Evolutionary conservation across 1,140 invertebrate species (phyloP), one percentile per base, ranked within the genome.

Genomic region (Dolichoris vasculosae): DNA sequence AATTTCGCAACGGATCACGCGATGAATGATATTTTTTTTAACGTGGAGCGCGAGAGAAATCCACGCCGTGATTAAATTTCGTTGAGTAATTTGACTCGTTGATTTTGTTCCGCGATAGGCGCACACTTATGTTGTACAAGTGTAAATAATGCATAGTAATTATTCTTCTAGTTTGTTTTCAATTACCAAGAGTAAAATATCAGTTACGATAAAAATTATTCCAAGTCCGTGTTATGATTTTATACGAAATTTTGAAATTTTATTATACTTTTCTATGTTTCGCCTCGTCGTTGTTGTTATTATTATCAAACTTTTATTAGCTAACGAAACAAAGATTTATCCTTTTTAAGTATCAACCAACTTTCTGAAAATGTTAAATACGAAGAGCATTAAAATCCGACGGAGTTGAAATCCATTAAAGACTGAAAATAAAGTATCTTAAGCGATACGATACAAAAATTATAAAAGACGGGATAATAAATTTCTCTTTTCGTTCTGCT

Each of bases 71-170:
- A 51, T 83, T 63, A 55, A 83, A 59, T 83, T 83, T 46, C 71
- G 51, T 63, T 83, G 51, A 32, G 69, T 82, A 82, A 76, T 76
- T 71, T 69, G 64, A 82, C 32, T 51, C 67, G 48, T 69, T 35
- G 35, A 71, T 48, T 69, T 43, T 40, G 43, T n/a, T 48, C 8
- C 59, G 43, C 32, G 69, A 63, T 82, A 38, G 32, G 79, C 46
- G 63, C 63, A 51, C 38, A 51, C 38, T 73, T 73, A 40, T 73
- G 69, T 43, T 73, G 0, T 43, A 43, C 69, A 73, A 43, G 69
- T 43, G 6, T 43, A 73, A 43, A 7, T 73, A 43, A 73, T 43
- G 69, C 69, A n/a, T 4, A n/a, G 64, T 71, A 71, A 82, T 71
- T 48, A 46, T 82, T 82, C 79, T 26, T 82, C 23, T 11, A 48